Conservation (phyloP, 92 coral and sea anemone genomes). For the Paragorgia papillata region DNA sequence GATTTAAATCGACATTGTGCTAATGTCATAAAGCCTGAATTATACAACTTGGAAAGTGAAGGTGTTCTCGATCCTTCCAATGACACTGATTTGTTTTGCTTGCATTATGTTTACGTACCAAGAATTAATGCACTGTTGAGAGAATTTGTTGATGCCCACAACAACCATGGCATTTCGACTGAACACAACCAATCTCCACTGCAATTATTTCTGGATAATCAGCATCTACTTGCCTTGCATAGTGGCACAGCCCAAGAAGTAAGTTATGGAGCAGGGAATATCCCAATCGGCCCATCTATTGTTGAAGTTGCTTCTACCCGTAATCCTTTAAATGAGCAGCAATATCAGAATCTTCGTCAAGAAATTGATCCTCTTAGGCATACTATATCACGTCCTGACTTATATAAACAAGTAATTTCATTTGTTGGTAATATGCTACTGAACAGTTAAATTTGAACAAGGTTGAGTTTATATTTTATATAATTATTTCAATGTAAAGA, state of each 20-base stretch:
- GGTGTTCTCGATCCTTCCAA: conserved; percentile 61
- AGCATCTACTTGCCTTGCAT: conserved; percentile 53
- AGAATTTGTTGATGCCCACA: conserved; percentile 56
- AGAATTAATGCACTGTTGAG: conserved; percentile 46
- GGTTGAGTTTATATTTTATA: not conserved
- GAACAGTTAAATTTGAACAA: not conserved
- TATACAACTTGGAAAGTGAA: conserved; percentile 53
- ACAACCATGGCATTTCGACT: conserved; percentile 61
- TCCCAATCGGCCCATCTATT: conserved; percentile 38
- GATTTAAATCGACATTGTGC: conserved; percentile 50
- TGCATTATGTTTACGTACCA: conserved; percentile 60
- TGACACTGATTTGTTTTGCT: conserved; percentile 60
- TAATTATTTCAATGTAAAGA: too few species aligned
- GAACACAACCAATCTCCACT: conserved; percentile 57
- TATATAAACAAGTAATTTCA: conserved; percentile 43
- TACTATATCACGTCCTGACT: conserved; percentile 24
- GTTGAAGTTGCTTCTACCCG: conserved; percentile 40
- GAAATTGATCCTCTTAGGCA: conserved; percentile 40
- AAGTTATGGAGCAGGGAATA: conserved; percentile 22
- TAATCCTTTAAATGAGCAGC: conserved; percentile 40
- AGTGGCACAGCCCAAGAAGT: conserved; percentile 40
- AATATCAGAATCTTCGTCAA: conserved; percentile 35
- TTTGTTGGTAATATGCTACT: conserved; percentile 24
- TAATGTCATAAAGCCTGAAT: conserved; percentile 41
- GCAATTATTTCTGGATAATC: conserved; percentile 53